These are phyloP conservation scores for Anorthoa munda DNA, from an alignment of 2,888 invertebrate species.

Conservation along the genomic window DNA sequence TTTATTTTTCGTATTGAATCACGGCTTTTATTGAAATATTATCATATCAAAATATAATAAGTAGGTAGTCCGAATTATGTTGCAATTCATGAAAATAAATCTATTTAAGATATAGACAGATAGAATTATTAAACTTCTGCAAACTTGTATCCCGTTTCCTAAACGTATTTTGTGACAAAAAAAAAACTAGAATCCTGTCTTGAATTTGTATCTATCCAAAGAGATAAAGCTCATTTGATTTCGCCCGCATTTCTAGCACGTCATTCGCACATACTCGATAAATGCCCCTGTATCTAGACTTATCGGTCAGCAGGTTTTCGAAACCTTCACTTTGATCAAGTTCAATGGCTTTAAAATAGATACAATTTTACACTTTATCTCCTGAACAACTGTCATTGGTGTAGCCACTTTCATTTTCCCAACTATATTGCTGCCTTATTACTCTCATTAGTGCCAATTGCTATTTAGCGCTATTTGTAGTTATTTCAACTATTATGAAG, in stretches of 20 bases:
- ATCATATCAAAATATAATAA: no score
- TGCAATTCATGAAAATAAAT: background rate
- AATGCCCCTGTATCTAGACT: constrained; percentile 34
- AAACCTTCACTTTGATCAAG: constrained; percentile 51
- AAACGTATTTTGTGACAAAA: background rate
- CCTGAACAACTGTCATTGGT: background rate
- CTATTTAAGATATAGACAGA: no score
- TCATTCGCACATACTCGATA: constrained; percentile 31
- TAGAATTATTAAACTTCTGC: background rate
- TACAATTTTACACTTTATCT: constrained; percentile 12
- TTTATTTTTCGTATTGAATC: background rate
- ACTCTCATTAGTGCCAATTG: background rate
- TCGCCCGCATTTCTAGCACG: constrained; percentile 1
- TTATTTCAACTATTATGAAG: no score
- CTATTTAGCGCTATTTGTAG: background rate
- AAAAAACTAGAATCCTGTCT: background rate
- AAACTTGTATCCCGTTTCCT: background rate
- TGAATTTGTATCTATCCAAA: background rate
- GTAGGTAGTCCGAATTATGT: background rate
- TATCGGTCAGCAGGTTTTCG: constrained; percentile 47
- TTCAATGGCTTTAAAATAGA: constrained; percentile 1
- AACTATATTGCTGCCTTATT: background rate
- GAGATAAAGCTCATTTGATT: background rate
- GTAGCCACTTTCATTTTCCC: background rate
- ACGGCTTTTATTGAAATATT: no score